Percentiles rank a stretch among this genome's conserved stretches.
Evolutionary conservation across 2,113 vertebrate genomes (phyloP).

Genomic region (Noturus placidus): DNA sequence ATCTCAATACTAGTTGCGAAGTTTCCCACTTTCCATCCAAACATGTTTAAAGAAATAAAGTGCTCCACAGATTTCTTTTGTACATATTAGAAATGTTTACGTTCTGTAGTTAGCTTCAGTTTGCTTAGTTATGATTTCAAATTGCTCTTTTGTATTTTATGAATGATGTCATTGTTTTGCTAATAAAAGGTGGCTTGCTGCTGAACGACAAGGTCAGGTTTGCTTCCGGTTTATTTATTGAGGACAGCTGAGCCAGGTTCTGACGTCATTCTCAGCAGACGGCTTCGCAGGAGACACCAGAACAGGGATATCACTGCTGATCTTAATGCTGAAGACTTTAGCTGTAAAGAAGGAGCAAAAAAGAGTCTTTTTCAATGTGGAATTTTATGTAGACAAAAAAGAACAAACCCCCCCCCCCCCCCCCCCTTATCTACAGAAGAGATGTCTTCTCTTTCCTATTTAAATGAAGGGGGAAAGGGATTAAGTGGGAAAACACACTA

Average conservation of each 20-base stretch:
- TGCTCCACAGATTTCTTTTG: background rate
- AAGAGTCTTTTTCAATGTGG: too few species aligned
- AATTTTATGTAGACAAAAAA: too few species aligned
- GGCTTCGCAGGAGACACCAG: constrained; percentile 64
- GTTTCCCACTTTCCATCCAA: background rate
- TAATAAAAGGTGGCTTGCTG: constrained; percentile 74
- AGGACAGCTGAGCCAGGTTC: constrained; percentile 82
- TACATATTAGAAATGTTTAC: background rate
- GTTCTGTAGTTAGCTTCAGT: background rate
- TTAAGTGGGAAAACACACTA: background rate
- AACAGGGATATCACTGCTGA: constrained; percentile 75
- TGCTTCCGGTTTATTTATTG: constrained; percentile 50
- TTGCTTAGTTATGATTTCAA: constrained; percentile 27
- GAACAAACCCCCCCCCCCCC: too few species aligned
- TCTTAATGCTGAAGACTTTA: constrained; percentile 79
- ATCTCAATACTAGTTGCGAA: background rate
- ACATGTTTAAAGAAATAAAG: background rate
- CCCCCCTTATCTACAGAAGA: background rate
- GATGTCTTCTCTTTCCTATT: background rate
- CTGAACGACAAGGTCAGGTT: constrained; percentile 24
- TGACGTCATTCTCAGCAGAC: constrained; percentile 74
- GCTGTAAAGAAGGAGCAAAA: constrained; percentile 70
- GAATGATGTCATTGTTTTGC: constrained; percentile 61
- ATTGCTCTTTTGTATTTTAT: constrained; percentile 73
- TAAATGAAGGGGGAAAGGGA: background rate